Evolutionary conservation across 1,140 invertebrate species (phyloP).

Genomic region (Yoshiicerus persimilis): DNA sequence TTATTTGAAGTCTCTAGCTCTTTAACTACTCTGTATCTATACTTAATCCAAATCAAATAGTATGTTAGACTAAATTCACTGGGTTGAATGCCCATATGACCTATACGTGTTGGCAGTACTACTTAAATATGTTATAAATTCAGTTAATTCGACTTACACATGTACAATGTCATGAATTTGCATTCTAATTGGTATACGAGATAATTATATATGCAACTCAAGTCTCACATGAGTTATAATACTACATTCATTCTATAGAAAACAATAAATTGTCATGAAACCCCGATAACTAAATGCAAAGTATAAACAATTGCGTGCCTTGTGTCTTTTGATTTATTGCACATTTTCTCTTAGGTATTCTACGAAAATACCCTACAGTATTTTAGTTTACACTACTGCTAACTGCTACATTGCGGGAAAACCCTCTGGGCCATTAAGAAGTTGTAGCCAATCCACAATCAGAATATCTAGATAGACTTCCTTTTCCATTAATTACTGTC

Average conservation of each 20-base stretch:
- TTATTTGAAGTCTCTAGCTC: background rate
- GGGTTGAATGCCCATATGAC: no score
- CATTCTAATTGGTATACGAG: background rate
- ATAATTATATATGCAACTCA: background rate
- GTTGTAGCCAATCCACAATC: no score
- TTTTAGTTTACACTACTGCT: background rate
- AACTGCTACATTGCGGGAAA: no score
- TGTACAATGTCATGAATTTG: background rate
- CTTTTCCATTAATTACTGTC: no score
- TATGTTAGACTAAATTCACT: background rate
- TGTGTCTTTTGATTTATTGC: background rate
- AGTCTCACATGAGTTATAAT: background rate
- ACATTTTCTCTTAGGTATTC: background rate
- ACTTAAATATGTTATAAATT: background rate
- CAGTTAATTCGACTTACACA: background rate
- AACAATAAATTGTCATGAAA: background rate
- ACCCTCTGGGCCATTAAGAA: no score
- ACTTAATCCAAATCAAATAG: no score
- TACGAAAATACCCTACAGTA: background rate
- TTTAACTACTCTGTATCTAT: no score
- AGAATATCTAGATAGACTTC: no score
- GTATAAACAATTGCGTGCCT: background rate
- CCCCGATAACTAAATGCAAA: background rate
- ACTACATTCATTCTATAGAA: no score
- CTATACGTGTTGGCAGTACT: no score